Evolutionary conservation across 2,888 invertebrate genomes (phyloP).

Genomic region (Ptychoptera albimana): DNA sequence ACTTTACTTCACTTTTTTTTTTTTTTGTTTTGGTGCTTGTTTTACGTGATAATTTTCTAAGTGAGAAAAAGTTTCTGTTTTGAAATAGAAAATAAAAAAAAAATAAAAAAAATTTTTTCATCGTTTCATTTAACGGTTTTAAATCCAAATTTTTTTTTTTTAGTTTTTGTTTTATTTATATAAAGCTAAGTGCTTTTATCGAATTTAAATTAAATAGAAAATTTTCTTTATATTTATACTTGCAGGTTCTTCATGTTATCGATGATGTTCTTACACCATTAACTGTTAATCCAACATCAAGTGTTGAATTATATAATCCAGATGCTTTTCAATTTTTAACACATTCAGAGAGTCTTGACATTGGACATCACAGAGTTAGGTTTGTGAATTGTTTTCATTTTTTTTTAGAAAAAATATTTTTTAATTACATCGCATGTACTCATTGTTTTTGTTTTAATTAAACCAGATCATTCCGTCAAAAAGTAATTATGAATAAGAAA

Average conservation of each 20-base stretch:
- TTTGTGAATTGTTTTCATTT: slow-evolving; percentile 22
- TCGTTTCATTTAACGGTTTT: no score
- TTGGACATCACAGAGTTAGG: slow-evolving; percentile 58
- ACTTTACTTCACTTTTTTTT: no score
- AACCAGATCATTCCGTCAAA: slow-evolving; percentile 58
- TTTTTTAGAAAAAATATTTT: background rate
- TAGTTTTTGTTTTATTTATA: no score
- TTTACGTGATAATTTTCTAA: no score
- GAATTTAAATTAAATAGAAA: slow-evolving; percentile 5
- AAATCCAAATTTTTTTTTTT: no score
- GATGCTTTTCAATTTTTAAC: slow-evolving; percentile 67
- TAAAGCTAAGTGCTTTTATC: no score
- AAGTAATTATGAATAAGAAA: slow-evolving; percentile 55
- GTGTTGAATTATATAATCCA: slow-evolving; percentile 57
- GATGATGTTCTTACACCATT: slow-evolving; percentile 75
- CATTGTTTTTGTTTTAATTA: slow-evolving; percentile 11
- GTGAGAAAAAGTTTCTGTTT: no score
- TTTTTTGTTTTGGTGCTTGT: no score
- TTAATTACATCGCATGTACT: background rate
- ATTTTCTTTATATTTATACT: slow-evolving; percentile 1
- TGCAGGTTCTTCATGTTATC: slow-evolving; percentile 70
- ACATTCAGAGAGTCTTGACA: slow-evolving; percentile 57
- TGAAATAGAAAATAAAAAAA: no score
- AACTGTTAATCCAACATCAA: slow-evolving; percentile 40
- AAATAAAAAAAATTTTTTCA: no score